These are phyloP conservation scores for Hassar affinis DNA, from an alignment of 2,113 vertebrate genomes.

Conservation along the genomic window DNA sequence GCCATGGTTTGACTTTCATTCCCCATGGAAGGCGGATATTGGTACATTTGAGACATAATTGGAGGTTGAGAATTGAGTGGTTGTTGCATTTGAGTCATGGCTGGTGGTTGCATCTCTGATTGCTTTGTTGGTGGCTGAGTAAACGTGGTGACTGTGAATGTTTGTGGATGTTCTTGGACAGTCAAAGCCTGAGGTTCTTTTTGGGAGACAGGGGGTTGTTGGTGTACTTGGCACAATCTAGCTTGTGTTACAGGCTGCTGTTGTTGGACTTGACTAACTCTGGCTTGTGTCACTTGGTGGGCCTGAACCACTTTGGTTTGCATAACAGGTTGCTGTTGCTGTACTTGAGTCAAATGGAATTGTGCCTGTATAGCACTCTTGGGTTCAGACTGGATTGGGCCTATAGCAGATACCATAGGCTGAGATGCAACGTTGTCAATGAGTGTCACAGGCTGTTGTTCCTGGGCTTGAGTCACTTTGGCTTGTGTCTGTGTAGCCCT, in stretches of 20 bases:
- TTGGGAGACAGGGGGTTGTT: background rate
- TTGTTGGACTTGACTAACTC: background rate
- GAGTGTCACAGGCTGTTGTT: background rate
- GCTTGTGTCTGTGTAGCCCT: background rate
- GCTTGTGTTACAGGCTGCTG: background rate
- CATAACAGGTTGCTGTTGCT: constrained; percentile 27
- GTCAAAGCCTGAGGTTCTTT: constrained; percentile 28
- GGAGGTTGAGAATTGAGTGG: constrained; percentile 25
- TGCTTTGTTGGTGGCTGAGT: constrained; percentile 46
- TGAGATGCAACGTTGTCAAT: background rate
- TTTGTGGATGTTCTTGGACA: constrained; percentile 33
- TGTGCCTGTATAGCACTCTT: background rate
- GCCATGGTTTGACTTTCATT: constrained; percentile 33
- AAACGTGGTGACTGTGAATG: constrained; percentile 16
- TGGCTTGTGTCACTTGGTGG: background rate
- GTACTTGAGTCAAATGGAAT: background rate
- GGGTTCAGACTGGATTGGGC: background rate
- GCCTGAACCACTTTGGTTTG: background rate
- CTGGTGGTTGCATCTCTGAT: constrained; percentile 45
- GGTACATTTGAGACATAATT: constrained; percentile 35
- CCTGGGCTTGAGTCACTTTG: background rate
- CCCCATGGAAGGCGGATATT: constrained; percentile 28
- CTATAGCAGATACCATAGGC: background rate
- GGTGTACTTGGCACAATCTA: background rate
- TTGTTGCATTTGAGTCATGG: constrained; percentile 52